A percentile compares a stretch with the other conserved stretches of the same genome.
These are phyloP conservation scores for Cephalopterus ornatus DNA, from an alignment of 2,113 vertebrate species.

Conservation along the genomic window DNA sequence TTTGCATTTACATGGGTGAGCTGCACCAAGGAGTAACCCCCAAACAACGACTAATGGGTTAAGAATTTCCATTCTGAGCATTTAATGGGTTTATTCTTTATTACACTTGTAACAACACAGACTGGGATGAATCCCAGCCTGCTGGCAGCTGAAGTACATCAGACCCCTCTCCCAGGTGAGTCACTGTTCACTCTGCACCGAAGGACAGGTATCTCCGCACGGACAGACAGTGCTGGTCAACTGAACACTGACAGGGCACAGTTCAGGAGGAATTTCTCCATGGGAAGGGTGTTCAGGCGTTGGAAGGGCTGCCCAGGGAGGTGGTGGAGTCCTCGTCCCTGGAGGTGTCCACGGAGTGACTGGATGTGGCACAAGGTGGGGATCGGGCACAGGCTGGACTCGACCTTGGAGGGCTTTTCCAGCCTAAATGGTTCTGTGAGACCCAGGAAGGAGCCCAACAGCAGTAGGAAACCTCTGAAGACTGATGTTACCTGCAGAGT, in stretches of 20 bases:
- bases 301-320: background rate
- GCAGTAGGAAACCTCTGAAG: background rate
- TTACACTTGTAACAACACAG: background rate
- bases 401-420: background rate
- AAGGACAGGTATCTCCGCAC: background rate
- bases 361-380: no score
- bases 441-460: background rate
- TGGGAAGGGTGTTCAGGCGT: background rate
- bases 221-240: background rate
- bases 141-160: background rate
- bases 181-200: rapidly evolving
- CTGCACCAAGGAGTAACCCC: background rate
- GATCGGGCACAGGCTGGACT: background rate
- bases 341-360: background rate
- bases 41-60: background rate
- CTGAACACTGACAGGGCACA: background rate
- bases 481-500: rapidly evolving
- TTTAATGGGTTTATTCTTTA: background rate
- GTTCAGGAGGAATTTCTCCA: background rate
- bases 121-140: background rate
- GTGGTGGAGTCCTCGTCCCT: background rate
- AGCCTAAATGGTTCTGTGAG: background rate
- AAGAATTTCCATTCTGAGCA: background rate
- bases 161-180: background rate
- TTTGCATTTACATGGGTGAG: background rate